These are phyloP conservation scores for Lithobates pipiens DNA, from an alignment of 2,797 vertebrate genomes.

Conservation along the genomic window DNA sequence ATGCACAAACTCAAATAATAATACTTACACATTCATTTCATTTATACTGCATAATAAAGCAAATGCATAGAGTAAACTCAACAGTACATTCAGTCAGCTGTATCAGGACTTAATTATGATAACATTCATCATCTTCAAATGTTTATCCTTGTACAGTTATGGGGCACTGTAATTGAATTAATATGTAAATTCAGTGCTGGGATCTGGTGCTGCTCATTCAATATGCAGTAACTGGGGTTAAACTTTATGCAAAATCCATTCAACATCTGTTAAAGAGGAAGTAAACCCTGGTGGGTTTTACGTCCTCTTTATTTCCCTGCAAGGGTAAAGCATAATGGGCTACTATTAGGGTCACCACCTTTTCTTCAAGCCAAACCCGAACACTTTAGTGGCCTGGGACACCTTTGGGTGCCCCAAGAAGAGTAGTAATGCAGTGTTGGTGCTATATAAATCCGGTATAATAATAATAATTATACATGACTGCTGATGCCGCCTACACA, in stretches of 20 bases:
- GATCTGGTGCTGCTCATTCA: not conserved
- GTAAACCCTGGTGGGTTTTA: no score
- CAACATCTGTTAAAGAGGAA: not conserved
- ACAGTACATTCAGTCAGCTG: not conserved
- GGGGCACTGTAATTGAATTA: not conserved
- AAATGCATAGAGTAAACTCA: not conserved
- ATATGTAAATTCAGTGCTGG: not conserved
- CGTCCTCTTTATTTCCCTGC: no score
- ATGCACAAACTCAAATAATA: not conserved
- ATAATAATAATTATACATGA: no score
- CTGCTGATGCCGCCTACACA: no score
- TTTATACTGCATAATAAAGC: not conserved
- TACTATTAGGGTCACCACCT: no score
- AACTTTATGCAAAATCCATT: not conserved
- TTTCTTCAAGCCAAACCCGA: no score
- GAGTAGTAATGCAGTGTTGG: no score
- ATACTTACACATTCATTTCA: not conserved
- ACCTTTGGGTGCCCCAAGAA: no score
- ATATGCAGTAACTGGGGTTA: not conserved
- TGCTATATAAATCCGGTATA: no score
- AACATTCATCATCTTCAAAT: not conserved
- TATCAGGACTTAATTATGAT: not conserved
- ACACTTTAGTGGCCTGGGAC: no score
- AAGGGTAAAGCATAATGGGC: no score
- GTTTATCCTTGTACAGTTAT: slow-evolving; percentile 4